A percentile compares a stretch with the other conserved stretches of the same genome.
Evolutionary conservation across 2,113 vertebrate genomes (phyloP).

Genomic region (Reinhardtius hippoglossoides): DNA sequence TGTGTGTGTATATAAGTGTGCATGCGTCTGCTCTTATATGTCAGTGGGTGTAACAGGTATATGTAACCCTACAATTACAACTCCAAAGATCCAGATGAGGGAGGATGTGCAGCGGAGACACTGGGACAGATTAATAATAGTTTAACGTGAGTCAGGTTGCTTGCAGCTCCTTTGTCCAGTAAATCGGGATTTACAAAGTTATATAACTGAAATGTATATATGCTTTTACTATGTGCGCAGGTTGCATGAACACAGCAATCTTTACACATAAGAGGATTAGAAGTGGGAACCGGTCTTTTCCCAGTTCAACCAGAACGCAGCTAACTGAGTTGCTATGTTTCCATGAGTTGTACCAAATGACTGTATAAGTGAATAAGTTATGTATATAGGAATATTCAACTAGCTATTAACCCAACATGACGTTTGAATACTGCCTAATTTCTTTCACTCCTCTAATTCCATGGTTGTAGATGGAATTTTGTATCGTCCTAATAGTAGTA

Average conservation of each 20-base stretch:
- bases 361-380: too few species aligned
- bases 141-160: conserved; percentile 38
- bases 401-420: too few species aligned
- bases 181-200: neutral
- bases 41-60: conserved; percentile 42
- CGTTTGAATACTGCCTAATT: too few species aligned
- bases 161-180: neutral
- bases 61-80: conserved; percentile 55
- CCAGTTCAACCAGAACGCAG: neutral
- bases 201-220: neutral
- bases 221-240: neutral
- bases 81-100: conserved; percentile 28
- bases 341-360: too few species aligned
- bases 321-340: neutral
- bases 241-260: neutral
- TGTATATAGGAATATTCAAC: too few species aligned
- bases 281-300: neutral
- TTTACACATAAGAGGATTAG: neutral
- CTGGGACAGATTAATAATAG: conserved; percentile 14
- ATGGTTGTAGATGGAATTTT: too few species aligned
- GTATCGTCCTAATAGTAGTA: too few species aligned
- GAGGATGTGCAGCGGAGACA: conserved; percentile 1
- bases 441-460: too few species aligned
- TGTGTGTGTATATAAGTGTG: conserved; percentile 6
- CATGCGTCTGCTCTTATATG: conserved; percentile 43